A percentile compares a stretch with the other conserved stretches of the same genome.
phyloP scores from a whole-genome alignment of 2,888 invertebrate species.

The Noctua pronuba region DNA sequence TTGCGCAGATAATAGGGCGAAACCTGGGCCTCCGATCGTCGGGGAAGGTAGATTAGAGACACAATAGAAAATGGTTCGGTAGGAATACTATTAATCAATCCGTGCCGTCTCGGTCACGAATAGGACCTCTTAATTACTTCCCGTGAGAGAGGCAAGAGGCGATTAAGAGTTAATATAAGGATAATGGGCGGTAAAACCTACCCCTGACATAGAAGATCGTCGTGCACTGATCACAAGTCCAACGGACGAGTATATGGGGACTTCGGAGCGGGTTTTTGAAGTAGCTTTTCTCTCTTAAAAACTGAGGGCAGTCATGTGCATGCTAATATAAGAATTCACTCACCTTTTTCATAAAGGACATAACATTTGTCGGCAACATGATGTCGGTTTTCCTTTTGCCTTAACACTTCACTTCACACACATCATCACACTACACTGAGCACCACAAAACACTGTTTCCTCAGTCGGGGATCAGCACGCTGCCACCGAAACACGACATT shows the following conservation, averaged over 20 bases:
- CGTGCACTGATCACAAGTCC: conserved; percentile 3
- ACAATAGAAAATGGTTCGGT: conserved; percentile 51
- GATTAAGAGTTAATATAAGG: conserved; percentile 47
- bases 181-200: conserved; percentile 41
- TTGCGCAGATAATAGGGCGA: conserved; percentile 29
- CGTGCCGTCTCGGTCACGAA: conserved; percentile 44
- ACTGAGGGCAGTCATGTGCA: background rate
- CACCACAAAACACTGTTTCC: conserved; percentile 62
- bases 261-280: background rate
- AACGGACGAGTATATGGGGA: background rate
- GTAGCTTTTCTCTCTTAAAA: background rate
- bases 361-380: conserved; percentile 97
- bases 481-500: conserved; percentile 85
- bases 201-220: background rate
- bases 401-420: conserved; percentile 75
- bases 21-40: conserved; percentile 22
- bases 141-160: conserved; percentile 34
- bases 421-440: conserved; percentile 77
- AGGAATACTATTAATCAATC: conserved; percentile 65
- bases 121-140: conserved; percentile 48
- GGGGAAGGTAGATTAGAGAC: conserved; percentile 43
- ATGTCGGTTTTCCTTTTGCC: conserved; percentile 81
- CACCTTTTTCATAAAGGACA: conserved; percentile 98
- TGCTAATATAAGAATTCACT: conserved; percentile 77
- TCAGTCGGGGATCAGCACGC: conserved; percentile 85